Evolutionary conservation across 2,113 vertebrate species (phyloP).

Genomic region (Manacus vitellinus): DNA sequence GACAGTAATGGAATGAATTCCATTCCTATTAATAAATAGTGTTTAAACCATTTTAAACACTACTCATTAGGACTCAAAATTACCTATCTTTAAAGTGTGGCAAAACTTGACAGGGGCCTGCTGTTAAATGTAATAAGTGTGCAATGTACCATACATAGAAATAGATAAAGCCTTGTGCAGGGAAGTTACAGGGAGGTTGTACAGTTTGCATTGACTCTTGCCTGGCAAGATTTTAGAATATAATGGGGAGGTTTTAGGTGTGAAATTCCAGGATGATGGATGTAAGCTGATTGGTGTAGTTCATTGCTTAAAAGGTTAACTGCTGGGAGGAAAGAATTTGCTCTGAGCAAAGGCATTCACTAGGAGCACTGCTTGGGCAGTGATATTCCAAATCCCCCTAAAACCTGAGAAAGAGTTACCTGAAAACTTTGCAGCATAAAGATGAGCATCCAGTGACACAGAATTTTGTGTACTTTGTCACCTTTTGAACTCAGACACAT

Average conservation of each 20-base stretch:
- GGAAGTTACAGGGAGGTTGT: neutral
- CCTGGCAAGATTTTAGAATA: neutral
- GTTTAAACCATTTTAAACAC: neutral
- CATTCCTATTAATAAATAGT: neutral
- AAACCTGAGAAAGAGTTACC: neutral
- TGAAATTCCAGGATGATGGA: neutral
- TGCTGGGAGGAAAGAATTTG: neutral
- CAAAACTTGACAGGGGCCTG: neutral
- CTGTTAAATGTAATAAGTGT: neutral
- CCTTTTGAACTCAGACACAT: neutral
- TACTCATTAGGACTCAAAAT: neutral
- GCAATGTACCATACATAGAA: neutral
- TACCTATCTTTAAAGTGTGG: neutral
- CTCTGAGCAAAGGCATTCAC: rapidly evolving
- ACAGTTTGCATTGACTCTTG: neutral
- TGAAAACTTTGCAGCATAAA: neutral
- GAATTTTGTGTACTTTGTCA: neutral
- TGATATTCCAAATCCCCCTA: neutral
- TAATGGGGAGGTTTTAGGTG: neutral
- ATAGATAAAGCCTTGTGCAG: neutral
- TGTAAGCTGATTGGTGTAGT: neutral
- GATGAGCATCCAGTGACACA: neutral
- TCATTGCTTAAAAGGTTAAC: neutral
- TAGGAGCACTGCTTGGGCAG: neutral
- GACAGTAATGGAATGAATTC: neutral